Evolutionary conservation across 2,797 vertebrate genomes (phyloP).

Genomic region (Siniperca scherzeri): DNA sequence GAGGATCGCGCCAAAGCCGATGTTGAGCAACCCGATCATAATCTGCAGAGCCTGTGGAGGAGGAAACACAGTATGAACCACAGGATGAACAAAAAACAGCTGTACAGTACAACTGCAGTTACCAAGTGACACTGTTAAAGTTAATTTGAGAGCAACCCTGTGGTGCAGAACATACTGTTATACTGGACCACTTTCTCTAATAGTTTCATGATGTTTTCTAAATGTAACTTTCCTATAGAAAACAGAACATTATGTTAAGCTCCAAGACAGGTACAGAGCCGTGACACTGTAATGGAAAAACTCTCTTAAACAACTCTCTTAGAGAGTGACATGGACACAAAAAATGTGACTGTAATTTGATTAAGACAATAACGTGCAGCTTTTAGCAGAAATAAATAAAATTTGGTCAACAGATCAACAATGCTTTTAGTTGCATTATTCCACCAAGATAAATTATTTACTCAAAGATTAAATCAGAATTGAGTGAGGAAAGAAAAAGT

Average conservation of each 20-base stretch:
- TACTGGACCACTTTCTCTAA: too few relatives aligned
- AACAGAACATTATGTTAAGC: not conserved
- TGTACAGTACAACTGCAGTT: not conserved
- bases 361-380: too few relatives aligned
- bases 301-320: not conserved
- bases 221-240: not conserved
- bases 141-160: not conserved
- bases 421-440: not conserved
- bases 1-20: constrained; percentile 64
- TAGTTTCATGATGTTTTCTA: too few relatives aligned
- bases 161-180: not conserved
- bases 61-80: not conserved
- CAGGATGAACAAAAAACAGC: too few relatives aligned
- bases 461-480: not conserved
- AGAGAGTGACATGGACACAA: too few relatives aligned
- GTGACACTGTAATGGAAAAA: too few relatives aligned
- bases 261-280: too few relatives aligned
- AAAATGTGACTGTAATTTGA: not conserved
- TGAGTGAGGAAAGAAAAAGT: not conserved
- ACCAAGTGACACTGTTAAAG: not conserved
- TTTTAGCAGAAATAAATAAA: not conserved
- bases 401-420: too few relatives aligned
- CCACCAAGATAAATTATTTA: not conserved
- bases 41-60: constrained; percentile 79
- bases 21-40: constrained; percentile 75